phyloP scores from a whole-genome alignment of 2,113 vertebrate genomes.

The Sylvilagus bachmani region DNA sequence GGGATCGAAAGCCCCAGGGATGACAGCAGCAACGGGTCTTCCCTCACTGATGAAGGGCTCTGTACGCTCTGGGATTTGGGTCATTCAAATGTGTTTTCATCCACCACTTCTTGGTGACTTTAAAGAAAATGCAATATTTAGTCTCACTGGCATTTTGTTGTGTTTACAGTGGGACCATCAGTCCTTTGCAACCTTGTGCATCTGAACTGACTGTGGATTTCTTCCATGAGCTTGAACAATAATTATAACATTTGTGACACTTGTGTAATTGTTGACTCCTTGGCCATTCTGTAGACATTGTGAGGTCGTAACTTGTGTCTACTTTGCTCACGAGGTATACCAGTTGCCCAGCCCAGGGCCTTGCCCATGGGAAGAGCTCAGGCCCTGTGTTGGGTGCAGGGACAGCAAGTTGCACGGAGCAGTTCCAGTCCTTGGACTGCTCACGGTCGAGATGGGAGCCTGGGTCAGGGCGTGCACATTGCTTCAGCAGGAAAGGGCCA shows the following conservation, averaged over 20 bases:
- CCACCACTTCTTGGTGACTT: neutral
- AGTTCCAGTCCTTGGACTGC: neutral
- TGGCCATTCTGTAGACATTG: neutral
- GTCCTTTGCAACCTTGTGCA: neutral
- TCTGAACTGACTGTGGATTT: neutral
- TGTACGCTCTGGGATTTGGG: neutral
- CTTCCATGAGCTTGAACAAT: neutral
- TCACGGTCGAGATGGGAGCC: neutral
- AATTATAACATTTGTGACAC: neutral
- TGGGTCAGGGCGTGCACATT: neutral
- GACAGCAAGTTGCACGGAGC: neutral
- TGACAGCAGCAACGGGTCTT: neutral
- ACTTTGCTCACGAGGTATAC: neutral
- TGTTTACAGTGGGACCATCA: neutral
- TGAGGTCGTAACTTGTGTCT: neutral
- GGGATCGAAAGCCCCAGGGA: neutral
- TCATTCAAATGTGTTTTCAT: neutral
- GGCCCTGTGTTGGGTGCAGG: neutral
- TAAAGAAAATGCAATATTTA: neutral
- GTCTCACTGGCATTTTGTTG: neutral
- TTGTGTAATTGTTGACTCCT: neutral
- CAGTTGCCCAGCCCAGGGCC: neutral
- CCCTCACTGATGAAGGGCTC: neutral
- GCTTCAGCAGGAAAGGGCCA: neutral
- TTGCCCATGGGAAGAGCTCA: neutral